Percentiles rank a stretch among this genome's conserved stretches.
Conservation (phyloP, 2,888 invertebrate species). For the Drosophila ezoana region DNA sequence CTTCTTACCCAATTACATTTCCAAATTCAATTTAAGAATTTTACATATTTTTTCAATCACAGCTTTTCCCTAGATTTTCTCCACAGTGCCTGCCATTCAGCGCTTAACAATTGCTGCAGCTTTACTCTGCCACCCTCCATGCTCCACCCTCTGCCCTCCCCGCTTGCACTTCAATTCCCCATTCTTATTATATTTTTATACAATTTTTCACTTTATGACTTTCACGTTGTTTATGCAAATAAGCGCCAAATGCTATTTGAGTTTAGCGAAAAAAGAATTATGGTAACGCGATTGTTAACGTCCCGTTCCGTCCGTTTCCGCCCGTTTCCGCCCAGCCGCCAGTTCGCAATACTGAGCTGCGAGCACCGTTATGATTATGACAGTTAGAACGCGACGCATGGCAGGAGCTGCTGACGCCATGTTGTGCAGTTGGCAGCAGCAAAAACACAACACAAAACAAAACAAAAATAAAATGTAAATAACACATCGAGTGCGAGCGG, state of each 20-base stretch:
- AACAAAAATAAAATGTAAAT: constrained; percentile 46
- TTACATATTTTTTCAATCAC: constrained; percentile 9
- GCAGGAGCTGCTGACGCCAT: constrained; percentile 47
- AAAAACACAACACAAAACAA: background rate
- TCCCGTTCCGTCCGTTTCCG: constrained; percentile 25
- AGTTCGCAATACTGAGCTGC: constrained; percentile 35
- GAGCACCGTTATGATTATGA: constrained; percentile 70
- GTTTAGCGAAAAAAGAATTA: constrained; percentile 69
- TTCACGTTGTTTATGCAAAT: constrained; percentile 79
- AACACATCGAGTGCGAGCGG: constrained; percentile 47
- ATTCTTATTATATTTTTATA: constrained; percentile 61
- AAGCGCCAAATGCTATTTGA: constrained; percentile 77
- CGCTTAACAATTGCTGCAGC: constrained; percentile 47
- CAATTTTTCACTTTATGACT: constrained; percentile 79
- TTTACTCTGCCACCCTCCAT: constrained; percentile 21
- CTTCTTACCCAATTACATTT: background rate
- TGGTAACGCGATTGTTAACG: constrained; percentile 75
- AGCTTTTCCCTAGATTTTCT: background rate
- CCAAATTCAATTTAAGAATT: constrained; percentile 5
- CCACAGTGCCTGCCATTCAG: constrained; percentile 42
- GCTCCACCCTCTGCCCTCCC: background rate
- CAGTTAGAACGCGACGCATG: constrained; percentile 17
- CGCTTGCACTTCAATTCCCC: constrained; percentile 48
- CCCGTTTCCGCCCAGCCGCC: constrained; percentile 51
- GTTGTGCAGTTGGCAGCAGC: constrained; percentile 39